Conservation (phyloP, 2,797 vertebrate genomes). For the Cetoscarus ocellatus region DNA sequence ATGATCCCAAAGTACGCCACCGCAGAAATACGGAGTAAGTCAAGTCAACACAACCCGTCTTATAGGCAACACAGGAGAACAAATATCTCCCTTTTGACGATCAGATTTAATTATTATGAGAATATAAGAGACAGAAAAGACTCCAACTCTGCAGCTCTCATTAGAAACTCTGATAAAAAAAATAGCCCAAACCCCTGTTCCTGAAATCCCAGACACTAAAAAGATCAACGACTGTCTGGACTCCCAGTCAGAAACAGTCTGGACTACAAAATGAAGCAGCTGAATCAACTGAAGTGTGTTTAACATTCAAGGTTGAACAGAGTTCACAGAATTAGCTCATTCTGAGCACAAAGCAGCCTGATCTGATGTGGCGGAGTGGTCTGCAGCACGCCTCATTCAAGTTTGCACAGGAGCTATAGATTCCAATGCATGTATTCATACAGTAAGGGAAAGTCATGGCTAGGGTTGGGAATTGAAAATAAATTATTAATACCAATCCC, state of each 20-base stretch:
- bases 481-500: no score
- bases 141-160: neutral
- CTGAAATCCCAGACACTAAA: neutral
- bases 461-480: no score
- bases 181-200: neutral
- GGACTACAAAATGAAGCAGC: neutral
- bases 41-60: slow-evolving; percentile 25
- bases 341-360: neutral
- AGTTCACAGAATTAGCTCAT: slow-evolving; percentile 1
- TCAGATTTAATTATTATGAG: no score
- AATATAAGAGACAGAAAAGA: neutral
- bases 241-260: neutral
- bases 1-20: slow-evolving; percentile 99
- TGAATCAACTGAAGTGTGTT: neutral
- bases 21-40: slow-evolving; percentile 99
- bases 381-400: slow-evolving; percentile 7
- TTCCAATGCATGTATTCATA: neutral
- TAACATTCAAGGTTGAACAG: slow-evolving; percentile 2
- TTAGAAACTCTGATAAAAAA: neutral
- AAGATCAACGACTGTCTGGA: neutral
- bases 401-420: neutral
- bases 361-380: slow-evolving; percentile 9
- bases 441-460: no score
- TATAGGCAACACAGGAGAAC: neutral
- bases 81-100: neutral